phyloP scores from a whole-genome alignment of 2,113 vertebrate genomes.

The Phasianus colchicus region DNA sequence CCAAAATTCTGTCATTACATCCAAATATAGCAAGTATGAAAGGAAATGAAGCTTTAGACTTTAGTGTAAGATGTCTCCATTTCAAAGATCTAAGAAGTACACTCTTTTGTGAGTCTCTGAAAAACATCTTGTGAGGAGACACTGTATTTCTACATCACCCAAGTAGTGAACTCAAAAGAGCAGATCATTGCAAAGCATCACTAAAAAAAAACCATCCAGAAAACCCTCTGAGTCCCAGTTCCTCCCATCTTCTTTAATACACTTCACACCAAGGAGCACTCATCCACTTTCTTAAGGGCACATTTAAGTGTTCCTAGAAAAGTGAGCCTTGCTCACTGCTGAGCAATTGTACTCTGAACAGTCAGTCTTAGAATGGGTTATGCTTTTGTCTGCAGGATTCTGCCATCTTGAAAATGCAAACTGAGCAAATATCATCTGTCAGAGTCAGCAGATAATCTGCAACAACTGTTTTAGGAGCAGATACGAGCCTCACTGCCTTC shows the following conservation, averaged over 20 bases:
- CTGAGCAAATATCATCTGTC: not conserved
- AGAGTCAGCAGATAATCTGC: not conserved
- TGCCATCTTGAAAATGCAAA: not conserved
- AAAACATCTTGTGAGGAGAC: not conserved
- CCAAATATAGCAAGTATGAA: not conserved
- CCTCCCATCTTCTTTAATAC: not conserved
- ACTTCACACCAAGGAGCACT: not conserved
- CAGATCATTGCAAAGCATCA: not conserved
- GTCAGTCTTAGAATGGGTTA: not conserved
- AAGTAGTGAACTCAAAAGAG: not conserved
- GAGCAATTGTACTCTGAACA: not conserved
- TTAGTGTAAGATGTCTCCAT: not conserved
- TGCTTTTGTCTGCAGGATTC: not conserved
- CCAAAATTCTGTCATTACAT: not conserved
- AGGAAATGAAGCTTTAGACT: not conserved
- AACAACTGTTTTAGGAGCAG: not conserved
- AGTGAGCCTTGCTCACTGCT: not conserved
- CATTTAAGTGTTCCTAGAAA: not conserved
- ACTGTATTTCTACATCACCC: not conserved
- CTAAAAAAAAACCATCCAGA: not conserved
- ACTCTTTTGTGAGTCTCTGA: not conserved
- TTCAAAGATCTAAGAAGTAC: not conserved
- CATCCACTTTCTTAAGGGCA: rapidly evolving
- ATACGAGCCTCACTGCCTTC: not conserved
- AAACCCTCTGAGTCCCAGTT: not conserved